phyloP scores from a whole-genome alignment of 92 coral and sea anemone genomes.

The Galaxea fascicularis region DNA sequence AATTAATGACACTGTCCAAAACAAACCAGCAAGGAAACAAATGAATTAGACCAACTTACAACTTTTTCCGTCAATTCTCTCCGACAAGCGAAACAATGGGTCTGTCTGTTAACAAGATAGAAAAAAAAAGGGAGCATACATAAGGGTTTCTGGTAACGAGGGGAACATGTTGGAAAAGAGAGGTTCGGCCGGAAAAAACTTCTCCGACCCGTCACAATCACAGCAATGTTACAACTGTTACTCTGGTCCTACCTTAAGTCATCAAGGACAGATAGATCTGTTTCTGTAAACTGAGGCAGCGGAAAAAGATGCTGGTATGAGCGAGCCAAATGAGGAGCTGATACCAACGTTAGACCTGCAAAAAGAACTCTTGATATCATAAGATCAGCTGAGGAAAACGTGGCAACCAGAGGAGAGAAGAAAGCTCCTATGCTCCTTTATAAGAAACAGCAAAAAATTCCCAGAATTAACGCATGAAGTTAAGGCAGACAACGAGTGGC shows the following conservation, averaged over 20 bases:
- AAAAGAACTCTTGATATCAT: background rate
- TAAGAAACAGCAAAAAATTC: too few species aligned
- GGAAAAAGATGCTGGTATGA: constrained; percentile 98
- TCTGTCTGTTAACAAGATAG: constrained; percentile 24
- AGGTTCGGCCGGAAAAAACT: too few species aligned
- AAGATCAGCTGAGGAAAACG: background rate
- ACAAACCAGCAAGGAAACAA: background rate
- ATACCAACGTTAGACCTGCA: constrained; percentile 90
- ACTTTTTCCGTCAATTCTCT: constrained; percentile 75
- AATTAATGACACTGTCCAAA: background rate
- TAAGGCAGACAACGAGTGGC: too few species aligned
- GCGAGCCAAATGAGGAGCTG: constrained; percentile 98
- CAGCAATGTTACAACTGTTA: background rate
- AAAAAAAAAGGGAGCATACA: background rate
- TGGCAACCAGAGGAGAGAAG: background rate
- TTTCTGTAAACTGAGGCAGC: constrained; percentile 86
- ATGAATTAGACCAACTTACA: constrained; percentile 52
- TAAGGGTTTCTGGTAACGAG: too few species aligned
- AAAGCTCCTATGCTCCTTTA: too few species aligned
- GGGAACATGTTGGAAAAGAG: too few species aligned
- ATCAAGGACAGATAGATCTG: constrained; percentile 48
- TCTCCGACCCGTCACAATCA: background rate
- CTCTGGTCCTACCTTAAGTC: constrained; percentile 66
- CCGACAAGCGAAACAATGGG: constrained; percentile 85
- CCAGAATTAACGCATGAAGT: too few species aligned